phyloP scores from a whole-genome alignment of 2,113 vertebrate species.

The Bambusicola thoracicus region DNA sequence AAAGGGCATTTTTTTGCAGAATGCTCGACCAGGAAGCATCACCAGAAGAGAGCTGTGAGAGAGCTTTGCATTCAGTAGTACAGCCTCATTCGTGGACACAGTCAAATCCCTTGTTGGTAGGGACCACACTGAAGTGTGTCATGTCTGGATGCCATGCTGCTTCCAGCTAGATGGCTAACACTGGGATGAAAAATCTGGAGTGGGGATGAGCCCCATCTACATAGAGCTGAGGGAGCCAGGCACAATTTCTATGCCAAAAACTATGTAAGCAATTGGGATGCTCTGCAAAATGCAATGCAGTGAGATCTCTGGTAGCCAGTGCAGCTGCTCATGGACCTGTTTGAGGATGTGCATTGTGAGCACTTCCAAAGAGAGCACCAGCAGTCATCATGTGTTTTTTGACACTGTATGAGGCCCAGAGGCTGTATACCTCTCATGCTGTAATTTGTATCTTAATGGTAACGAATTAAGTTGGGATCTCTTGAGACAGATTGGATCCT shows the following conservation, averaged over 20 bases:
- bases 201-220: not conserved
- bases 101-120: not conserved
- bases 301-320: not conserved
- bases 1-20: not conserved
- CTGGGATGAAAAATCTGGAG: not conserved
- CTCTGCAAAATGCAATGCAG: not conserved
- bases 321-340: not conserved
- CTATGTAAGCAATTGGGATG: accelerated
- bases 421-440: not conserved
- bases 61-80: not conserved
- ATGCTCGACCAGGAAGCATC: not conserved
- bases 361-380: not conserved
- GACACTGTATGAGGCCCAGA: accelerated
- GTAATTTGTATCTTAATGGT: not conserved
- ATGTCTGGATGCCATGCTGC: not conserved
- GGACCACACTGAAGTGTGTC: not conserved
- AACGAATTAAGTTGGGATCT: not conserved
- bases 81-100: accelerated
- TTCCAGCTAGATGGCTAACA: not conserved
- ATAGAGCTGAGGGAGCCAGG: not conserved
- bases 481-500: not conserved
- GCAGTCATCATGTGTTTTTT: accelerated
- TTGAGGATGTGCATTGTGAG: not conserved
- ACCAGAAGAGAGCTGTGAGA: not conserved
- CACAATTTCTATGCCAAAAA: not conserved